Evolutionary conservation across 2,113 vertebrate genomes (phyloP).

Genomic region (Chamaetylas fuelleborni): DNA sequence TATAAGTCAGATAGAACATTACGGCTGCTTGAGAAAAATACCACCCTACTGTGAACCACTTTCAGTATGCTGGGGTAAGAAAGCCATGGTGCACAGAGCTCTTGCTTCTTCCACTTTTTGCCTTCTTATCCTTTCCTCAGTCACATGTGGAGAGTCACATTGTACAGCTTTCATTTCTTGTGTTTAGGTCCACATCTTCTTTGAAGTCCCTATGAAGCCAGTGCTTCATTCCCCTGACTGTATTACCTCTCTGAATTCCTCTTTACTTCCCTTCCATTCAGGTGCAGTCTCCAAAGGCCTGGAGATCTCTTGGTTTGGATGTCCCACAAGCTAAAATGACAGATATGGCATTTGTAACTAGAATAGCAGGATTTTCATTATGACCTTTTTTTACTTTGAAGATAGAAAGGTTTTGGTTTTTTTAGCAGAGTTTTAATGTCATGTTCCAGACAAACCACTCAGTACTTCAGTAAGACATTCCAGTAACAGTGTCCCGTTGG

Average conservation of each 20-base stretch:
- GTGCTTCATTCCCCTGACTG: neutral
- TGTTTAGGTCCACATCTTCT: neutral
- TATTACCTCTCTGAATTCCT: neutral
- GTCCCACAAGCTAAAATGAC: neutral
- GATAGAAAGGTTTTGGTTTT: neutral
- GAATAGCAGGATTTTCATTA: neutral
- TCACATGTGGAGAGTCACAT: neutral
- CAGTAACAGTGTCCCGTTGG: neutral
- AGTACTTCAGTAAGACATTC: neutral
- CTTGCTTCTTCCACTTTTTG: neutral
- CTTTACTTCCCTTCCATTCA: fast-evolving
- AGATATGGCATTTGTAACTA: neutral
- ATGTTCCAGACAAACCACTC: neutral
- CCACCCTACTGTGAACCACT: fast-evolving
- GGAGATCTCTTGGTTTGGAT: neutral
- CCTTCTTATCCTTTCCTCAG: neutral
- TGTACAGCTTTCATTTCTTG: neutral
- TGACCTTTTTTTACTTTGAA: neutral
- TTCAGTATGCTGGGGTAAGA: neutral
- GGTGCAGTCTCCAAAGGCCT: neutral
- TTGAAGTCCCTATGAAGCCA: neutral
- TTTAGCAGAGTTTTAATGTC: neutral
- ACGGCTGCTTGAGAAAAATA: neutral
- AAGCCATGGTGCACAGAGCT: neutral
- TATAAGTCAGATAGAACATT: neutral